Evolutionary conservation across 2,797 vertebrate genomes (phyloP), one percentile per base, ranked within the genome.

Genomic region (Labroides dimidiatus): DNA sequence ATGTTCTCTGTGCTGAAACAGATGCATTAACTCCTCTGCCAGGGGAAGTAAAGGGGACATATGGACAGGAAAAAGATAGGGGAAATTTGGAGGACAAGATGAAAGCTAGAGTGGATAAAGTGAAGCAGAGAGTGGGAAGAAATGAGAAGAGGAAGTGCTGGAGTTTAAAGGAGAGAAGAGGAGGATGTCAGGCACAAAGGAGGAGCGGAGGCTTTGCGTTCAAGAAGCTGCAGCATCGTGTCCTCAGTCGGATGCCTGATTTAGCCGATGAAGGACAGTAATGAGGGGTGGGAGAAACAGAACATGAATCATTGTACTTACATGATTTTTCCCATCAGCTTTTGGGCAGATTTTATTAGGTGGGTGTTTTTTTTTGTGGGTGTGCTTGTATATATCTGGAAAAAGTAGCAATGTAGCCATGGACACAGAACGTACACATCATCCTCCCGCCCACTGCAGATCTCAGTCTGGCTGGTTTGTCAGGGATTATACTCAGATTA

Each of bases 401-500:
- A 43, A 17, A 13, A 33, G 30, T 5, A 33, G 7, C 30, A 43
- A 48, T 23, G 10, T 11, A 45, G 53, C 16, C 19, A 6, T 56
- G 44, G 70, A 61, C 61, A 3, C 36, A 8, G n/a, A 3, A 21
- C 51, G 53, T 60, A 42, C 62, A 60, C 68, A 17, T 33, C 30
- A 4, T 71, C 68, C 66, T 72, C 30, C 21, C 37, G 66, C 69
- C 77, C 41, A 48, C 79, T 58, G 70, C 77, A 71, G 73, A 79
- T 50, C 64, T 9, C 13, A 80, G 68, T 39, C 80, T 42, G 80
- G 79, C 85, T 80, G 81, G 75, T 58, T 75, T 81, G 76, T 72
- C 77, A 24, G 72, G 89, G 92, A 92, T 92, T 93, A 91, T 75
- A 62, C 69, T 72, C 59, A 21, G 84, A 91, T 92, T 91, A 92